These are phyloP conservation scores for Orius insidiosus DNA, from an alignment of 1,140 invertebrate genomes.

Conservation along the genomic window DNA sequence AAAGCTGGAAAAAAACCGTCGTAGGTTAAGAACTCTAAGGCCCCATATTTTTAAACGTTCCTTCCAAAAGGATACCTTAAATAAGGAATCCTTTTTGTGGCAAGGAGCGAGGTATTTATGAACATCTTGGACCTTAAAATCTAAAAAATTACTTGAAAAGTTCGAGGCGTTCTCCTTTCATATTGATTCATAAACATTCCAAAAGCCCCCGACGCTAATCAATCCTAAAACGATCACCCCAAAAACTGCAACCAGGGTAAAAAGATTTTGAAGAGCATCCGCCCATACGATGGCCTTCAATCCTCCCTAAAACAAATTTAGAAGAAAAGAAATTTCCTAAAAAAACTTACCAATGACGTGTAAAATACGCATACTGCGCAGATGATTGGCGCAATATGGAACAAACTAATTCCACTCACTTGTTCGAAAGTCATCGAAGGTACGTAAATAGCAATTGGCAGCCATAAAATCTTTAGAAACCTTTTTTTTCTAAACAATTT, in stretches of 20 bases:
- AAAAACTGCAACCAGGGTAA: conserved; percentile 42
- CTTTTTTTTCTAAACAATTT: not conserved
- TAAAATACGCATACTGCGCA: conserved; percentile 23
- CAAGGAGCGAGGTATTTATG: too few relatives aligned
- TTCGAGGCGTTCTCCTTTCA: conserved; percentile 36
- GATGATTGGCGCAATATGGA: conserved; percentile 20
- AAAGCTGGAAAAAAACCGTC: conserved; percentile 33
- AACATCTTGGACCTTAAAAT: too few relatives aligned
- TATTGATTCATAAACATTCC: conserved; percentile 33
- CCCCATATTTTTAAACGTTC: conserved; percentile 34
- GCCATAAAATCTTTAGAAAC: conserved; percentile 20
- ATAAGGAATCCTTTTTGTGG: too few relatives aligned
- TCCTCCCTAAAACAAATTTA: conserved; percentile 33
- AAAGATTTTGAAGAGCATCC: conserved; percentile 62
- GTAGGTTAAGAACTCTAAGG: not conserved
- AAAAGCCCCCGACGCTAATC: conserved; percentile 40
- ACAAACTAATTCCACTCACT: conserved; percentile 21
- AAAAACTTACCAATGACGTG: conserved; percentile 21
- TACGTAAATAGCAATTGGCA: conserved; percentile 26
- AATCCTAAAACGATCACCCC: conserved; percentile 3
- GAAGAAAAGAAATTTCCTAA: too few relatives aligned
- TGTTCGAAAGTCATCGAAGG: conserved; percentile 25
- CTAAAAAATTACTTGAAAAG: conserved; percentile 46
- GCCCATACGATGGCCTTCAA: conserved; percentile 71
- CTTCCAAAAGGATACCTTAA: too few relatives aligned